These are phyloP conservation scores for Manduca sexta DNA, from an alignment of 1,140 invertebrate genomes.

Conservation along the genomic window DNA sequence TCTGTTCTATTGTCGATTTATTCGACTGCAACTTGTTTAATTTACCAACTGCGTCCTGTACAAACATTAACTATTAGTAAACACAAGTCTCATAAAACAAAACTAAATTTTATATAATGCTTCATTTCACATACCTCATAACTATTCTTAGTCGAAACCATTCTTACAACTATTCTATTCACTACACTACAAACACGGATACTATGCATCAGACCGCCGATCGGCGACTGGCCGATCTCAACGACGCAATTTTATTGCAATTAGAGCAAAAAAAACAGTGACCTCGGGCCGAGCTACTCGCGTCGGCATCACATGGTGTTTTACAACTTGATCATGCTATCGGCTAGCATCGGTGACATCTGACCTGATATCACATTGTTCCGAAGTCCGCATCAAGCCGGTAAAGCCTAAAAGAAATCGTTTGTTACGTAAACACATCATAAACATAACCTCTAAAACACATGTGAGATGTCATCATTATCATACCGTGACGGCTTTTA, in stretches of 20 bases:
- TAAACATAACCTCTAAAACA: conserved; percentile 32
- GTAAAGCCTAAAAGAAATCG: neutral
- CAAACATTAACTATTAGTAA: neutral
- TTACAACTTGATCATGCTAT: no score
- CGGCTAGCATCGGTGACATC: neutral
- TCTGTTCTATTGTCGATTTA: conserved; percentile 73
- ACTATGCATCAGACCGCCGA: conserved; percentile 37
- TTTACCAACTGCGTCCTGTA: conserved; percentile 78
- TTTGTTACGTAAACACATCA: no score
- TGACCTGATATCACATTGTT: conserved; percentile 18
- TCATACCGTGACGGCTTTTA: neutral
- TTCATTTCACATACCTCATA: conserved; percentile 45
- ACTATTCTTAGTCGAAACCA: conserved; percentile 39
- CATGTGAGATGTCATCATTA: conserved; percentile 20
- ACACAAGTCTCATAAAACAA: no score
- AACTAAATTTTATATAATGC: neutral
- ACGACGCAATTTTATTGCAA: conserved; percentile 21
- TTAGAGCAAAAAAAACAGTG: conserved; percentile 26
- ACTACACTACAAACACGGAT: conserved; percentile 35
- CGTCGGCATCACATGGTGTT: neutral
- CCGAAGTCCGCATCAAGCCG: conserved; percentile 2
- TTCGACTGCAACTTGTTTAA: conserved; percentile 84
- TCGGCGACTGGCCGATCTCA: conserved; percentile 1
- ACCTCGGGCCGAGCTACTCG: conserved; percentile 14
- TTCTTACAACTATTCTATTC: conserved; percentile 35